phyloP scores from a whole-genome alignment of 2,797 vertebrate species.

The Chloroceryle inda region DNA sequence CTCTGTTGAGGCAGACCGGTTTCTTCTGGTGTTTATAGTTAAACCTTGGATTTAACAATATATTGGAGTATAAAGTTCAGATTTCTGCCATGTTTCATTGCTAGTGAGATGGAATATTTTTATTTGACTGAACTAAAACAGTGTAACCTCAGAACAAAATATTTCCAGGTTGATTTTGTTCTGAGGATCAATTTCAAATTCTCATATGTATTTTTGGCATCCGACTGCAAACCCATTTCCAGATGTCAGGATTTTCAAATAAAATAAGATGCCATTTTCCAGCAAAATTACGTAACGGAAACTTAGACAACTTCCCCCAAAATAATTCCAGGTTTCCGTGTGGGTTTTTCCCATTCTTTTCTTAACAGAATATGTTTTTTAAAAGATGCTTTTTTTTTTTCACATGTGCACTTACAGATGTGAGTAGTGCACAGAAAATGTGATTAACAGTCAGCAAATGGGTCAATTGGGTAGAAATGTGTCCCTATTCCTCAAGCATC shows the following conservation, averaged over 20 bases:
- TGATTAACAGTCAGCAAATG: background rate
- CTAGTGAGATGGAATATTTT: background rate
- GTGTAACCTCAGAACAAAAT: background rate
- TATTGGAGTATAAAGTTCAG: background rate
- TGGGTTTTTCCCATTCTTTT: background rate
- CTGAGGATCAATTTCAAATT: background rate
- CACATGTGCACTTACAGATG: rapidly evolving
- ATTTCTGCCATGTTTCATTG: background rate
- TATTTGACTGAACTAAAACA: background rate
- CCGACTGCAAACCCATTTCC: background rate
- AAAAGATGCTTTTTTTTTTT: background rate
- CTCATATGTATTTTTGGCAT: background rate
- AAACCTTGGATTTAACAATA: background rate
- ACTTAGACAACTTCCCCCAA: background rate
- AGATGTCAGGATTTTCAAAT: background rate
- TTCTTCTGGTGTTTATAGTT: background rate
- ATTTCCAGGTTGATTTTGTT: background rate
- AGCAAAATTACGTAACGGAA: background rate
- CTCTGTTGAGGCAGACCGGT: background rate
- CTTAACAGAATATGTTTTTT: background rate
- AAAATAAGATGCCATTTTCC: background rate
- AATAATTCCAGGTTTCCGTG: background rate
- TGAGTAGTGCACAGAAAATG: background rate
- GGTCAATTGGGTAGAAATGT: background rate
- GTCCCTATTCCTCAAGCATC: background rate